Evolutionary conservation across 1,140 invertebrate genomes (phyloP).

Genomic region (Scaptodrosophila lebanonensis): DNA sequence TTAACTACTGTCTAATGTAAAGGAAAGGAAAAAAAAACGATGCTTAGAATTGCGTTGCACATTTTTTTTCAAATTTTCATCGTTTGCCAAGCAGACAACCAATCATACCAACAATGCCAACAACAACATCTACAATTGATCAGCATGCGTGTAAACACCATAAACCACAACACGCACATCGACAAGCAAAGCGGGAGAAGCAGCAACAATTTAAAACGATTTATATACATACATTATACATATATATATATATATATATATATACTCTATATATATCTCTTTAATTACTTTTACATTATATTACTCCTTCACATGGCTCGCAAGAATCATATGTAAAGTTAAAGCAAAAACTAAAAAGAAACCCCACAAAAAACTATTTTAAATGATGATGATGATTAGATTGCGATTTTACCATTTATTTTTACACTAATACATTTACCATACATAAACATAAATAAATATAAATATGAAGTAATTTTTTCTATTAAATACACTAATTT

Average conservation of each 20-base stretch:
- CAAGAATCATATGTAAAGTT: no score
- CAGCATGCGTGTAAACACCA: conserved; percentile 19
- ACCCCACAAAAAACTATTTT: conserved; percentile 54
- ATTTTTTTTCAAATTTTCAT: conserved; percentile 66
- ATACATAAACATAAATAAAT: conserved; percentile 15
- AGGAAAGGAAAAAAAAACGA: conserved; percentile 45
- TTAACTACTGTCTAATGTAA: conserved; percentile 60
- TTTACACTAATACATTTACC: conserved; percentile 66
- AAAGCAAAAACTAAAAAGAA: conserved; percentile 45
- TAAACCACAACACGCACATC: conserved; percentile 26
- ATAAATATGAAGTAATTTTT: conserved; percentile 64
- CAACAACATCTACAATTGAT: conserved; percentile 35
- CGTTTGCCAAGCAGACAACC: conserved; percentile 71
- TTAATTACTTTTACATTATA: conserved; percentile 48
- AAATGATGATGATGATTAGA: conserved; percentile 61
- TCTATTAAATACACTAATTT: conserved; percentile 69
- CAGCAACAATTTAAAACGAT: conserved; percentile 54
- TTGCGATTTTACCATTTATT: conserved; percentile 73
- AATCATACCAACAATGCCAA: conserved; percentile 24
- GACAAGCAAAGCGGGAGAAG: conserved; percentile 16
- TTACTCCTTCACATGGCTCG: no score
- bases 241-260: conserved; percentile 26
- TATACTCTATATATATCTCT: no score
- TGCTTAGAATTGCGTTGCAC: conserved; percentile 74
- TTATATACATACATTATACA: conserved; percentile 43